Percentiles rank a stretch among this genome's conserved stretches.
Conservation (phyloP, 2,888 invertebrate species). For the Stramonita haemastoma region DNA sequence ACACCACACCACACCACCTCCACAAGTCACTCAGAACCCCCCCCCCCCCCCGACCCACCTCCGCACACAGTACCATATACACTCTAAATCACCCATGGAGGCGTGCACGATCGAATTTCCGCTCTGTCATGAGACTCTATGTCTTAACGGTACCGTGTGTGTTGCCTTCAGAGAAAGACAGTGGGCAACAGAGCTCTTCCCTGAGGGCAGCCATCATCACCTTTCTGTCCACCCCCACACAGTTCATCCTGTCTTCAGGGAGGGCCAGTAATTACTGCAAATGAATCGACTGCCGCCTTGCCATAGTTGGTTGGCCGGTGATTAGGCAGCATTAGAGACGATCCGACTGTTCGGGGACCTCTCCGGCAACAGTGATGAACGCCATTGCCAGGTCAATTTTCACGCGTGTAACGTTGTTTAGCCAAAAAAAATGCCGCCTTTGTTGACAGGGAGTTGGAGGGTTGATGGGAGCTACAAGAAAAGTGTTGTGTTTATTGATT, state of each 20-base stretch:
- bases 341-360: neutral
- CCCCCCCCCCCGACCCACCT: neutral
- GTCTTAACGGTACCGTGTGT: no score
- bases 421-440: neutral
- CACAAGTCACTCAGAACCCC: no score
- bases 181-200: no score
- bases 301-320: neutral
- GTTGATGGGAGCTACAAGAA: neutral
- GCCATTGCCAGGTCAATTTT: neutral
- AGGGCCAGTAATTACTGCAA: neutral
- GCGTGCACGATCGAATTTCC: neutral
- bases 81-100: neutral
- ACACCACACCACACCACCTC: no score
- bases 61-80: no score
- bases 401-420: neutral
- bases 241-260: neutral
- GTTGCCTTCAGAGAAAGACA: no score
- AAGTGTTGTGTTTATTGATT: neutral
- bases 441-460: neutral
- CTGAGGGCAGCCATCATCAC: no score
- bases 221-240: neutral
- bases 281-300: neutral
- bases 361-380: neutral
- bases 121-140: no score
- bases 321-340: constrained; percentile 4